These are phyloP conservation scores for Plebejus argus DNA, from an alignment of 2,888 invertebrate genomes.

Conservation along the genomic window DNA sequence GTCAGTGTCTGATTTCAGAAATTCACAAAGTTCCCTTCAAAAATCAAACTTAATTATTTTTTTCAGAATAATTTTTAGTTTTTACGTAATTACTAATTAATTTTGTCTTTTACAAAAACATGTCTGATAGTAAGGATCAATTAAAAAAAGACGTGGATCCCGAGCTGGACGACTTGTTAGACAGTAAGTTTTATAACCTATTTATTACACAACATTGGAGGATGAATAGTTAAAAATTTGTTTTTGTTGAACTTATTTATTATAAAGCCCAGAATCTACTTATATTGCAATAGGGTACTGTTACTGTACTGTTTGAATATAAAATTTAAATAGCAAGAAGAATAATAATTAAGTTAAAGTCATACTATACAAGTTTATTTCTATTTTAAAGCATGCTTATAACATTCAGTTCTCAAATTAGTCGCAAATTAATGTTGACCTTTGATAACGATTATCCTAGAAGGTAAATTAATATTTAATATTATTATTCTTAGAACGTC, in stretches of 20 bases:
- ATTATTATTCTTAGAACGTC: not conserved
- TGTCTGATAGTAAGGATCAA: constrained; percentile 70
- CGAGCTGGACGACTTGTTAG: constrained; percentile 87
- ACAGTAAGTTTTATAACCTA: constrained; percentile 82
- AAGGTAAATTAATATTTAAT: not conserved
- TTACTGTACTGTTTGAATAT: too few relatives aligned
- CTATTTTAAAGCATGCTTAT: not conserved
- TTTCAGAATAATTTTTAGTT: not conserved
- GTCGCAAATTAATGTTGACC: not conserved
- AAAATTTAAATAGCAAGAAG: not conserved
- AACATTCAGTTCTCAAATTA: not conserved
- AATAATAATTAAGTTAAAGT: not conserved
- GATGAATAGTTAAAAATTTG: constrained; percentile 7
- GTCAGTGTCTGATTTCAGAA: not conserved
- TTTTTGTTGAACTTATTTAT: constrained; percentile 13
- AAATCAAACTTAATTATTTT: constrained; percentile 14
- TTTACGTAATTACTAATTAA: not conserved
- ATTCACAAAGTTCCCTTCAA: not conserved
- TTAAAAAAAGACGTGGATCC: constrained; percentile 77
- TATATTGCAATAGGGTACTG: not conserved
- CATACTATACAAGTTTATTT: too few relatives aligned
- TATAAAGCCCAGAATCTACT: not conserved
- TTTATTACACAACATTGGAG: constrained; percentile 42
- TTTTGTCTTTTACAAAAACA: constrained; percentile 39
- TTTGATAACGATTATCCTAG: not conserved